Conservation (phyloP, 2,113 vertebrate genomes). For the Toxostoma redivivum region DNA sequence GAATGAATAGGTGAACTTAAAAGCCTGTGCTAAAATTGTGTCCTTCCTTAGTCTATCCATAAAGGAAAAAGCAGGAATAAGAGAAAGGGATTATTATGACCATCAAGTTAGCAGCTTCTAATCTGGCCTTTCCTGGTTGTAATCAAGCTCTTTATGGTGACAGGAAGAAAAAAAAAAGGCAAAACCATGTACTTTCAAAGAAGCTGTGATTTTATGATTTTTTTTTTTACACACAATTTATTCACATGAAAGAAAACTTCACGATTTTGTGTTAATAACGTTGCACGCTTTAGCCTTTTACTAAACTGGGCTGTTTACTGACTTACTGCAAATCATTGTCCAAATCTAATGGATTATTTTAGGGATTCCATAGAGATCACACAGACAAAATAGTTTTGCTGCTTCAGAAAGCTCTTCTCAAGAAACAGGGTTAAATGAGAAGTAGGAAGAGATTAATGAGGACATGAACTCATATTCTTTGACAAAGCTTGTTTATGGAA, state of each 20-base stretch:
- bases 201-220: background rate
- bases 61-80: background rate
- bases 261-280: background rate
- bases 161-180: fast-evolving
- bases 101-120: background rate
- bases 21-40: background rate
- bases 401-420: background rate
- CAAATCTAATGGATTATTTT: background rate
- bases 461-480: no score
- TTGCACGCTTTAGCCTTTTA: background rate
- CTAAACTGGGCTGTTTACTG: background rate
- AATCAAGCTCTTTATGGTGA: background rate
- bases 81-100: background rate
- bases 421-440: background rate
- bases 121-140: background rate
- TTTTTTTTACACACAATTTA: background rate
- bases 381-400: background rate
- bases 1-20: background rate
- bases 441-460: no score
- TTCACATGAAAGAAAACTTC: background rate
- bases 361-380: background rate
- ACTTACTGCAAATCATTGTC: background rate
- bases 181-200: background rate
- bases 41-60: background rate
- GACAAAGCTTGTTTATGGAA: no score